phyloP scores from a whole-genome alignment of 1,140 invertebrate species.

The Lithobius niger region DNA sequence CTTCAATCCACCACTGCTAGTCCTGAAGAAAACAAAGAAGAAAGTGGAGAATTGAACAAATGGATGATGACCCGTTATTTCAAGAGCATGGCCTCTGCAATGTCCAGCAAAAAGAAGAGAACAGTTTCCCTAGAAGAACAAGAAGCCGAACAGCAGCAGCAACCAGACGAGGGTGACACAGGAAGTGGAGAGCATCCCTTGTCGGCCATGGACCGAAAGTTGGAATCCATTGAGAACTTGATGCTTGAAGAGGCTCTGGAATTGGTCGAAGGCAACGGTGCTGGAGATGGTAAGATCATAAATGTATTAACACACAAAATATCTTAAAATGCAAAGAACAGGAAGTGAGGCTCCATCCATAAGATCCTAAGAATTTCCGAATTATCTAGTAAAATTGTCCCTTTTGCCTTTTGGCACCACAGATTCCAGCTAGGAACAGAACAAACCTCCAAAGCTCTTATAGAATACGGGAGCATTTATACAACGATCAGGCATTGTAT shows the following conservation, averaged over 20 bases:
- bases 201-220: not conserved
- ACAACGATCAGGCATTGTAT: no score
- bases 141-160: no score
- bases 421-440: no score
- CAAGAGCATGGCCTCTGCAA: not conserved
- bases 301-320: not conserved
- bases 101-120: conserved; percentile 1
- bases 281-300: not conserved
- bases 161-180: not conserved
- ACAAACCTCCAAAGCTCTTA: no score
- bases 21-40: not conserved
- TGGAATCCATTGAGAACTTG: conserved; percentile 2
- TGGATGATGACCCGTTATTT: not conserved
- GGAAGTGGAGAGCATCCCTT: not conserved
- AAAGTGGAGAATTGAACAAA: not conserved
- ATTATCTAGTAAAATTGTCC: no score
- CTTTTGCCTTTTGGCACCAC: no score
- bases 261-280: not conserved
- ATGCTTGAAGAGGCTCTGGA: conserved; percentile 4
- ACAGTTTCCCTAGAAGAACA: not conserved
- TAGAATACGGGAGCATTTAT: no score
- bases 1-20: no score
- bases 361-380: no score
- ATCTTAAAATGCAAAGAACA: no score
- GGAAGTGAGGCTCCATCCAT: no score